Conservation (phyloP, 2,113 vertebrate genomes). For the Donacobius atricapilla region DNA sequence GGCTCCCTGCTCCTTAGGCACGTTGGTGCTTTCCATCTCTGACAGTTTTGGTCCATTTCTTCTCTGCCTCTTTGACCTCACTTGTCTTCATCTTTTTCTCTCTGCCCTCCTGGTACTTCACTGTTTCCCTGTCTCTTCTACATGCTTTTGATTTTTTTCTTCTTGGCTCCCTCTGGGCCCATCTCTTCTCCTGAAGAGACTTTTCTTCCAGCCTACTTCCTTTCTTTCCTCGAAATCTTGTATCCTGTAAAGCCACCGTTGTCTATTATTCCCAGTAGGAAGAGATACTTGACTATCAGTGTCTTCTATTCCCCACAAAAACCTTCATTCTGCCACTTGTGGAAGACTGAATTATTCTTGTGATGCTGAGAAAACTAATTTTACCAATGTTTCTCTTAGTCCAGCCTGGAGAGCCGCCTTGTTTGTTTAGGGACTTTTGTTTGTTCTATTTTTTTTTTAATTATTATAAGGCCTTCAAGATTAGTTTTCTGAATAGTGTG, state of each 20-base stretch:
- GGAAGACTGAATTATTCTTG: background rate
- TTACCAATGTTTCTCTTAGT: background rate
- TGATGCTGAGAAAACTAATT: background rate
- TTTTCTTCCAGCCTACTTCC: background rate
- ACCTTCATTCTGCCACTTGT: background rate
- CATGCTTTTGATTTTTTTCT: background rate
- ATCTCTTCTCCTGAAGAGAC: background rate
- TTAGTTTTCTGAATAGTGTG: background rate
- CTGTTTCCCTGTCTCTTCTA: background rate
- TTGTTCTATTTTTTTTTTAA: background rate
- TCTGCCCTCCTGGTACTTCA: background rate
- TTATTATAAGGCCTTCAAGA: background rate
- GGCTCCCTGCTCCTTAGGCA: fast-evolving
- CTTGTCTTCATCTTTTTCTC: background rate
- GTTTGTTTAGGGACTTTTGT: background rate
- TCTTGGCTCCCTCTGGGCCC: background rate
- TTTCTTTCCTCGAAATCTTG: background rate
- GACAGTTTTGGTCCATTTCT: background rate
- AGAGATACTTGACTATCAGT: background rate
- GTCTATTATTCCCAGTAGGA: background rate
- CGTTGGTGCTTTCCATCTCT: background rate
- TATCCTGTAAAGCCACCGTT: background rate
- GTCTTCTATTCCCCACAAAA: background rate
- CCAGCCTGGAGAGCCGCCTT: background rate
- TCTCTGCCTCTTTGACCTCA: background rate